Conservation (phyloP, 2,113 vertebrate species). For the Excalfactoria chinensis region DNA sequence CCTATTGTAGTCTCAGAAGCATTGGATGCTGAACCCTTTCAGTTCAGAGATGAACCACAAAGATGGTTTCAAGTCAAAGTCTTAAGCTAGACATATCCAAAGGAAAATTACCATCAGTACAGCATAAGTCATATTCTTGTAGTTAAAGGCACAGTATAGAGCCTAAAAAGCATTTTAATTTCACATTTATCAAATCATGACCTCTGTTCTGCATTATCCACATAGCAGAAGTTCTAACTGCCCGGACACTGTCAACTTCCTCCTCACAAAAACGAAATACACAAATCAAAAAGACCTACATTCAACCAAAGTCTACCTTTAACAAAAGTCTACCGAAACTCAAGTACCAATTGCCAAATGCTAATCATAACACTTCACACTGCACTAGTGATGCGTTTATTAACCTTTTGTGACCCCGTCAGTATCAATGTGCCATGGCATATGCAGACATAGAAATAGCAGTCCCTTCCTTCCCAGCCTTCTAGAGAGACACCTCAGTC, state of each 20-base stretch:
- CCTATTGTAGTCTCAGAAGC: neutral
- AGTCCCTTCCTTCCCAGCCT: neutral
- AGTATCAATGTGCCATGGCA: fast-evolving
- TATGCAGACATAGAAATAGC: neutral
- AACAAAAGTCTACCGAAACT: neutral
- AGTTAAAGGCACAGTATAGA: neutral
- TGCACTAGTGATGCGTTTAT: neutral
- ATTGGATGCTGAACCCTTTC: neutral
- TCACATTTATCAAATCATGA: slow-evolving; percentile 15
- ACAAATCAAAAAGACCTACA: neutral
- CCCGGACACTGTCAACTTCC: neutral
- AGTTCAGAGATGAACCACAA: neutral
- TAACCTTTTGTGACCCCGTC: neutral
- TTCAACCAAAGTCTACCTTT: neutral
- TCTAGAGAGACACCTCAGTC: neutral
- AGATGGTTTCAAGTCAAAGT: neutral
- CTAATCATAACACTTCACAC: neutral
- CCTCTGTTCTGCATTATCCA: neutral
- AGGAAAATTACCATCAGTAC: neutral
- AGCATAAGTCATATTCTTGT: neutral
- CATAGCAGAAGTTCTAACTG: neutral
- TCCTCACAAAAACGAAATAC: neutral
- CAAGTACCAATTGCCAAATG: neutral
- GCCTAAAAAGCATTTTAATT: slow-evolving; percentile 7
- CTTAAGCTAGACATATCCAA: neutral